Evolutionary conservation across 2,888 invertebrate species (phyloP), one percentile per base, ranked within the genome.

Genomic region (Lampropteryx suffumata): DNA sequence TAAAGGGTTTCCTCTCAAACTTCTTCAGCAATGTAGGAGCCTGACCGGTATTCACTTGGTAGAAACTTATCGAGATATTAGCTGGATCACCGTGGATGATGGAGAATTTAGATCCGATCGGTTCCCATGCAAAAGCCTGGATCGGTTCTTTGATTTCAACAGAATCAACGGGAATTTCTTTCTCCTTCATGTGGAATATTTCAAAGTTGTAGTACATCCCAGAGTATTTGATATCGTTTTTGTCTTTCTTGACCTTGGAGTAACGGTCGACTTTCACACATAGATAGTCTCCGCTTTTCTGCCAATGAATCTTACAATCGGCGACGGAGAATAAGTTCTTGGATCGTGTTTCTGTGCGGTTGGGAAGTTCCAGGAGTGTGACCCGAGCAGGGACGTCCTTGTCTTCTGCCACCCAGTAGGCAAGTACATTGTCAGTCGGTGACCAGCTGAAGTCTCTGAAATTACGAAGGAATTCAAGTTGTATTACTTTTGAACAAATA

Each of bases 181-280:
- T 99, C 75, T 99, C 98, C 44, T 98, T 92, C 95, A 99, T 98
- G 75, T 99, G 98, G 92, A 99, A 99, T 64, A 99, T 96, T 90
- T 99, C 99, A 86, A 99, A 98, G 82, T 99, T 99, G 85, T 97
- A 98, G 69, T 98, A 98, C 94, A 98, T 96, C 62, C 99, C 98
- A 36, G 97, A 95, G 84, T 98, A 99, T 82, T 99, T 99, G 26
- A 95, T 94, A 67, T 98, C 98, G 45, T 94, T 93, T 71, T 98
- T 97, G 75, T 99, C 98, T 74, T 98, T 98, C 70, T 97, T 96
- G n/a, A 95, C 93, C 90, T 98, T 98, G 2, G 96, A 94, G 82
- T 93, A 93, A n/a, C 93, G 91, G 62, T 90, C 91, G n/a, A 91
- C 91, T 90, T 99, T 99, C 0, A 99, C 99, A 69, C 99, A 99